Base-by-base conservation (phyloP, 2,113 vertebrate species). In the Dunckerocampus dactyliophorus region DNA sequence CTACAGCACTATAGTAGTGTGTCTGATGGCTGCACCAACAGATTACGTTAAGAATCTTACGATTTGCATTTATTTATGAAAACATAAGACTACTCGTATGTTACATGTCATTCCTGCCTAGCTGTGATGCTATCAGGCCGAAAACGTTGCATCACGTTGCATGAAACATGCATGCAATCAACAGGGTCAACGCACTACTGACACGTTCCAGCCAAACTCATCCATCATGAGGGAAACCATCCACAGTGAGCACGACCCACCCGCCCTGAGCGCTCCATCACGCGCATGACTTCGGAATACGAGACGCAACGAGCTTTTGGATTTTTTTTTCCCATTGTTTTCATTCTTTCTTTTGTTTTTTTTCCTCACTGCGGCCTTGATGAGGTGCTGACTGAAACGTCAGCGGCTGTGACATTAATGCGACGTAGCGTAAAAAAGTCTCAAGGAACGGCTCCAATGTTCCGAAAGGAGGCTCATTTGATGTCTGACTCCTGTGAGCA, bases 91-190 rank as follows among this genome's bases (percentile, higher is more conserved):
- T 34, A 34, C 31, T 34, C 6, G 31, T 34, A 34, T 34, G 31
- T 55, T 34, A 11, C n/a, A 55, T 39, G 24, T 55, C 31, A 19
- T n/a, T 39, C 17, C 17, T 13, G 34, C 10, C 10, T 52, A 62
- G 72, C 59, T 3, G 47, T 65, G 59, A 54, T 63, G n/a, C 17
- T 37, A 63, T 45, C 28, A 54, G 37, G 12, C 21, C 22, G 63
- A 65, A 47, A 62, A 76, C 54, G 54, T 34, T 19, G 89, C 28
- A 48, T 57, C 83, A 60, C 81, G n/a, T n/a, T 69, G 67, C 79
- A 87, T 89, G 83, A 88, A 88, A 89, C 82, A 88, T 86, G 84
- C 81, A 88, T 85, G 82, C 78, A 89, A 86, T 90, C 83, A 89
- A 77, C 82, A 76, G 74, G 82, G 86, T 85, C 82, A 80, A 45